These are phyloP conservation scores for Crenichthys baileyi DNA, from an alignment of 2,797 vertebrate species.

Conservation along the genomic window DNA sequence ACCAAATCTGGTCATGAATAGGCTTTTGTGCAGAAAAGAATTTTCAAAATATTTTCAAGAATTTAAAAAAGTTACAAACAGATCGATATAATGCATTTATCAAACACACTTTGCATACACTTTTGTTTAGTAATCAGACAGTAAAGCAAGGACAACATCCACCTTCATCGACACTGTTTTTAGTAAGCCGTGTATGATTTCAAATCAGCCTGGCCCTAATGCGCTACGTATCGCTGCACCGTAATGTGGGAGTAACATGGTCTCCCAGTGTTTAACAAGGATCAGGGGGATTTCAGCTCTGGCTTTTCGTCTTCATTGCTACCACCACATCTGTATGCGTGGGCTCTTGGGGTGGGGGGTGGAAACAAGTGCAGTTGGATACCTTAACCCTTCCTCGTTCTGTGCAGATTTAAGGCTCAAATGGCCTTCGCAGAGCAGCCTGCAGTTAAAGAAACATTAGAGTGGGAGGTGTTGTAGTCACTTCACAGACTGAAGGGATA, in stretches of 20 bases:
- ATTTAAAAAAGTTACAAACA: background rate
- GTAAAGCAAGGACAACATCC: constrained; percentile 50
- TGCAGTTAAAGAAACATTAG: constrained; percentile 48
- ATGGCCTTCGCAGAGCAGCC: constrained; percentile 53
- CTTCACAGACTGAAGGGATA: constrained; percentile 22
- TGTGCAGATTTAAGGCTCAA: constrained; percentile 66
- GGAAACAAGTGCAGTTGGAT: constrained; percentile 52
- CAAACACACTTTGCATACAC: background rate
- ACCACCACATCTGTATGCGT: constrained; percentile 60
- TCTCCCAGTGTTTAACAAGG: constrained; percentile 76
- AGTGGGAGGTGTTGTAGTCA: constrained; percentile 12
- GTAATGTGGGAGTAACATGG: constrained; percentile 69
- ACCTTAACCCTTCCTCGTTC: constrained; percentile 69
- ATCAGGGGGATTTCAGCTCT: constrained; percentile 70
- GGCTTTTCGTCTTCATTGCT: constrained; percentile 45
- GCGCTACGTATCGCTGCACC: constrained; percentile 56
- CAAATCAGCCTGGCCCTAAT: constrained; percentile 66
- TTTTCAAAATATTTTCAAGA: background rate
- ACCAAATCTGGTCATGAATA: background rate
- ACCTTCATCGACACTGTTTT: constrained; percentile 54
- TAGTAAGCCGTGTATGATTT: constrained; percentile 66
- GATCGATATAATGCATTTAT: background rate
- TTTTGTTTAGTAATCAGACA: constrained; percentile 12
- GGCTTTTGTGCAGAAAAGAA: background rate
- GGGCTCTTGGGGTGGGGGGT: constrained; percentile 24